Percentiles rank a stretch among this genome's conserved stretches.
Evolutionary conservation across 2,888 invertebrate genomes (phyloP).

Genomic region (Caenorhabditis sulstoni): DNA sequence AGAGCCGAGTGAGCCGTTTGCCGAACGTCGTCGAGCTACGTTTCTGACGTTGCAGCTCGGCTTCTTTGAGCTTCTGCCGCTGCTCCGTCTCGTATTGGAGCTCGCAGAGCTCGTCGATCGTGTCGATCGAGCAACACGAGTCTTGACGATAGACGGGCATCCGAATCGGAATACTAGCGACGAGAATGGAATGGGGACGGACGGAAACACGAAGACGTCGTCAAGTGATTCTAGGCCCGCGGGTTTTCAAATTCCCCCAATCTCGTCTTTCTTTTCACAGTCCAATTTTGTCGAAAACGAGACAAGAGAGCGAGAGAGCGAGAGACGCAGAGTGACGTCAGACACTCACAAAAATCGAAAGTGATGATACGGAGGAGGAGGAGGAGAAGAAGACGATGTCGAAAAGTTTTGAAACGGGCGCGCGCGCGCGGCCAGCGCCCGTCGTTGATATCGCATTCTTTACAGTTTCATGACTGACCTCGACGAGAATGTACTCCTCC

Average conservation of each 20-base stretch:
- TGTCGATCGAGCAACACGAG: constrained; percentile 45
- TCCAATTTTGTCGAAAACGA: not conserved
- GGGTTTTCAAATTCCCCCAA: constrained; percentile 38
- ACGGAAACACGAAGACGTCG: constrained; percentile 8
- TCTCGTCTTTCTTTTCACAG: not conserved
- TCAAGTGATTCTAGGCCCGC: constrained; percentile 37
- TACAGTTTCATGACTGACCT: constrained; percentile 85
- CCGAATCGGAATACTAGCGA: constrained; percentile 2
- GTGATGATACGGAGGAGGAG: constrained; percentile 30
- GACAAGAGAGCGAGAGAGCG: constrained; percentile 4
- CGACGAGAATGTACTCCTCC: constrained; percentile 93
- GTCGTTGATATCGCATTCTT: not conserved
- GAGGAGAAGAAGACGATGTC: constrained; percentile 48
- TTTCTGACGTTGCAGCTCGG: constrained; percentile 21
- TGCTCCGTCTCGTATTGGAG: constrained; percentile 48
- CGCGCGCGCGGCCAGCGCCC: not conserved
- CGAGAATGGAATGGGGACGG: not conserved
- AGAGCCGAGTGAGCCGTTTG: constrained; percentile 35
- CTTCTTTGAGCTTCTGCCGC: constrained; percentile 25
- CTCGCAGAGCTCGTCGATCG: constrained; percentile 58
- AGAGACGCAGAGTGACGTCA: constrained; percentile 45
- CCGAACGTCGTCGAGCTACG: constrained; percentile 37
- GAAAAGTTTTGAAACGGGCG: constrained; percentile 15
- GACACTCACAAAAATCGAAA: constrained; percentile 28
- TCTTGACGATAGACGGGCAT: constrained; percentile 37